A percentile compares a stretch with the other conserved stretches of the same genome.
phyloP scores from a whole-genome alignment of 2,888 invertebrate species.

The Platypus cylindrus region DNA sequence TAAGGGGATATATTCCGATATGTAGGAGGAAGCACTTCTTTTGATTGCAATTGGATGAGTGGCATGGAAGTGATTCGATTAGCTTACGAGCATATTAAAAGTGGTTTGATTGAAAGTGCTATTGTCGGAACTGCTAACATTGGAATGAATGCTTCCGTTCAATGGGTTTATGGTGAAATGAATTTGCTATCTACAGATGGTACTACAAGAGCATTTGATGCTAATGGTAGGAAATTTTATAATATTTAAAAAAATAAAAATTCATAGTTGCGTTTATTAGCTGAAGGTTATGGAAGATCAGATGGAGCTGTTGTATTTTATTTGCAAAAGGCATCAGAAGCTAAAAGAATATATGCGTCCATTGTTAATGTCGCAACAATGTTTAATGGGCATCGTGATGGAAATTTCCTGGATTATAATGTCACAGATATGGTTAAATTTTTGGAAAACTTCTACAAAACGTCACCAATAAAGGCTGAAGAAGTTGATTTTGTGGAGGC shows the following conservation, averaged over 20 bases:
- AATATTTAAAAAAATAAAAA: conserved; percentile 3
- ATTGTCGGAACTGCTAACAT: too few relatives aligned
- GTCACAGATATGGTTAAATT: conserved; percentile 35
- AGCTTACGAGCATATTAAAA: too few relatives aligned
- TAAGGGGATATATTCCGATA: too few relatives aligned
- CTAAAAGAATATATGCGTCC: conserved; percentile 41
- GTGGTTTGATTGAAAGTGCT: too few relatives aligned
- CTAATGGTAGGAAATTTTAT: too few relatives aligned
- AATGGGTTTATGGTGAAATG: too few relatives aligned
- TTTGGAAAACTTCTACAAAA: conserved; percentile 43
- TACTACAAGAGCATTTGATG: too few relatives aligned
- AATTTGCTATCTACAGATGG: too few relatives aligned
- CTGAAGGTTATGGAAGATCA: conserved; percentile 72
- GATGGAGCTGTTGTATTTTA: conserved; percentile 65
- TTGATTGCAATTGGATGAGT: too few relatives aligned
- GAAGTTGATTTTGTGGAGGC: conserved; percentile 33
- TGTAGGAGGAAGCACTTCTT: too few relatives aligned
- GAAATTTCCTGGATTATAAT: conserved; percentile 27
- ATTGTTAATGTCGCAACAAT: conserved; percentile 43
- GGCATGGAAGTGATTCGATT: too few relatives aligned
- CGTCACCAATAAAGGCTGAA: conserved; percentile 31
- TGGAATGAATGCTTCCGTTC: too few relatives aligned
- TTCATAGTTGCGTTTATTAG: conserved; percentile 27
- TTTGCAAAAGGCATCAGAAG: conserved; percentile 52
- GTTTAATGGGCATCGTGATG: conserved; percentile 43